A percentile compares a stretch with the other conserved stretches of the same genome.
phyloP scores from a whole-genome alignment of 2,888 invertebrate genomes.

The Agapetus fuscipes region DNA sequence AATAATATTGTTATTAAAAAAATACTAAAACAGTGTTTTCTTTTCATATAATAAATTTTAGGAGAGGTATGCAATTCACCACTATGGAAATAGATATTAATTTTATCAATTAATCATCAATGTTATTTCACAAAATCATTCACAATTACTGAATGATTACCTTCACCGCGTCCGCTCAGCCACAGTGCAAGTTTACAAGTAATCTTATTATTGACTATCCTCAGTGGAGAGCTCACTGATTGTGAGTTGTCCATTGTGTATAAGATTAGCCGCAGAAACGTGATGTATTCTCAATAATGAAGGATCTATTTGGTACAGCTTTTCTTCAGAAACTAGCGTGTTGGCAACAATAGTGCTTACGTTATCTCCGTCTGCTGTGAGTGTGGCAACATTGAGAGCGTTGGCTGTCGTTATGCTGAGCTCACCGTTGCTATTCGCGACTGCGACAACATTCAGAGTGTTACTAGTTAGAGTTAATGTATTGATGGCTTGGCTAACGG shows the following conservation, averaged over 20 bases:
- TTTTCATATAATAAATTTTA: too few species aligned
- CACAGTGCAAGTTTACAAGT: too few species aligned
- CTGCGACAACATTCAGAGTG: conserved; percentile 30
- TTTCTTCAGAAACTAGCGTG: conserved; percentile 23
- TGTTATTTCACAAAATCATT: too few species aligned
- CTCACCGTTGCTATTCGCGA: conserved; percentile 27
- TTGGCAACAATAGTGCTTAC: conserved; percentile 18
- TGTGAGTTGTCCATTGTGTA: conserved; percentile 28
- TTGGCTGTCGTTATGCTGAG: conserved; percentile 25
- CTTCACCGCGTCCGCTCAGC: too few species aligned
- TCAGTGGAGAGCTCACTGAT: conserved; percentile 31
- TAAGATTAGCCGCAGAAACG: conserved; percentile 23
- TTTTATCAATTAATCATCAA: too few species aligned
- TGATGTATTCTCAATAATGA: conserved; percentile 32
- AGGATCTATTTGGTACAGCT: conserved; percentile 34
- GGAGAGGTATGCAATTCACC: too few species aligned
- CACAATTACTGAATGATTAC: too few species aligned
- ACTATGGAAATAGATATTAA: too few species aligned
- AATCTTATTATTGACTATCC: conserved; percentile 4
- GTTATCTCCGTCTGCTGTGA: conserved; percentile 7
- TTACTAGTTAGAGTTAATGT: conserved; percentile 21
- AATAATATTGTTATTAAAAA: too few species aligned
- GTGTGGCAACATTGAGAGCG: conserved; percentile 15
- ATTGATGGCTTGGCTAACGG: conserved; percentile 19
- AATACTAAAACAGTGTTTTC: too few species aligned